Evolutionary conservation across 1,140 invertebrate genomes (phyloP), one percentile per base, ranked within the genome.

Genomic region (Procambarus clarkii): DNA sequence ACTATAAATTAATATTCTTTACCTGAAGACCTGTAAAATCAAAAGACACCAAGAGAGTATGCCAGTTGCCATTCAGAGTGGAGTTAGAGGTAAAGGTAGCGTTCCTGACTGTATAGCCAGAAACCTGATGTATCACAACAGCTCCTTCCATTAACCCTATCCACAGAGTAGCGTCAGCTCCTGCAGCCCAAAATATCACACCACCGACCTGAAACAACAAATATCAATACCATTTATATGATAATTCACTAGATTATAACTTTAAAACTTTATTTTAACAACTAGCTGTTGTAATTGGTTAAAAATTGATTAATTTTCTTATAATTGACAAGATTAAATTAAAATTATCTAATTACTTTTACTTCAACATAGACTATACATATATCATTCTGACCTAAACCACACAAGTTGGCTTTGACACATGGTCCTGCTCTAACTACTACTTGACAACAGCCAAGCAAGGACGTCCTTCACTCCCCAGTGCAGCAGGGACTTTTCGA

Each of bases 11-110:
- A 18, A 18, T 2, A 64, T 21, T 64, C 5, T 79, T 76, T 74
- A 91, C 90, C 90, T 91, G 90, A 24, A 91, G 76, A 44, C 91
- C 87, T 44, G 86, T 46, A 21, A 78, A 74, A 44, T 80, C 84
- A 71, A 94, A 91, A 5, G 76, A 84, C 7, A 94, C 24, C 21
- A 34, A 80, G 0, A 94, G 88, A 9, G 50, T 78, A 82, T 94
- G 94, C 94, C 94, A 94, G 34, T 91, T 50, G 44, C 94, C 94
- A 92, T 94, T 93, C 45, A 94, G 88, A 44, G 92, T 93, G 21
- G 78, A 77, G 18, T 92, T 81, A 11, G 86, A 83, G 18, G 84
- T 64, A 24, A 93, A 88, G 92, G 45, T 45, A 71, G 92, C 69
- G 24, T 58, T 91, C 18, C 46, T 21, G 44, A 71, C n/a, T 54